Conservation (phyloP, 2,888 invertebrate species). For the Ramazzottius varieornatus region DNA sequence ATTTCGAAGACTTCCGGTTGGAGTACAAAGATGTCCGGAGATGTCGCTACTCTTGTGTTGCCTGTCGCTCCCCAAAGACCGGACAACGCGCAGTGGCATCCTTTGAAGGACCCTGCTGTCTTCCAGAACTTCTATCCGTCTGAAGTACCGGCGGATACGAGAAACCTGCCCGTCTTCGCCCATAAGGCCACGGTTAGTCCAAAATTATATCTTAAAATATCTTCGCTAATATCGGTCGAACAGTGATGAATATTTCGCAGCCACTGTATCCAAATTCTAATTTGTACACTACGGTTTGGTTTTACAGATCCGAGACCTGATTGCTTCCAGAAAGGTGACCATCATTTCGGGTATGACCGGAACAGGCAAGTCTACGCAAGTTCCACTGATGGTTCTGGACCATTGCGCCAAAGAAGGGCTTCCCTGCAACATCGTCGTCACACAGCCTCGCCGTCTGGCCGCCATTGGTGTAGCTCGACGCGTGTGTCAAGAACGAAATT, state of each 20-base stretch:
- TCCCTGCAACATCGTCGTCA: not conserved
- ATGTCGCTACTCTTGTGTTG: too few relatives aligned
- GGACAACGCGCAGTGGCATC: too few relatives aligned
- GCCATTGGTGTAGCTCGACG: not conserved
- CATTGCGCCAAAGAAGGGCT: not conserved
- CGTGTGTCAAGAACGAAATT: not conserved
- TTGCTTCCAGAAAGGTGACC: not conserved
- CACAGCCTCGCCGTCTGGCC: not conserved
- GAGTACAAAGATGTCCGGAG: too few relatives aligned
- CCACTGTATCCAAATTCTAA: not conserved
- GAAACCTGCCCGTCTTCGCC: not conserved
- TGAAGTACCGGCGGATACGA: not conserved
- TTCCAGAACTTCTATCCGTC: not conserved
- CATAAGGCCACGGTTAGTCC: not conserved
- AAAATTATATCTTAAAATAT: too few relatives aligned
- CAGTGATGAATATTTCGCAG: too few relatives aligned
- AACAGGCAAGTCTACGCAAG: not conserved
- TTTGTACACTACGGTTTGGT: not conserved
- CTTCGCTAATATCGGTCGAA: too few relatives aligned
- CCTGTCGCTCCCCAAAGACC: too few relatives aligned
- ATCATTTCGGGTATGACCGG: not conserved
- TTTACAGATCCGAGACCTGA: not conserved
- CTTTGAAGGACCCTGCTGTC: not conserved
- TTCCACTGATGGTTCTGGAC: not conserved
- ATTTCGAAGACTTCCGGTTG: too few relatives aligned